phyloP scores from a whole-genome alignment of 2,888 invertebrate species.

The Limenitis arthemis region DNA sequence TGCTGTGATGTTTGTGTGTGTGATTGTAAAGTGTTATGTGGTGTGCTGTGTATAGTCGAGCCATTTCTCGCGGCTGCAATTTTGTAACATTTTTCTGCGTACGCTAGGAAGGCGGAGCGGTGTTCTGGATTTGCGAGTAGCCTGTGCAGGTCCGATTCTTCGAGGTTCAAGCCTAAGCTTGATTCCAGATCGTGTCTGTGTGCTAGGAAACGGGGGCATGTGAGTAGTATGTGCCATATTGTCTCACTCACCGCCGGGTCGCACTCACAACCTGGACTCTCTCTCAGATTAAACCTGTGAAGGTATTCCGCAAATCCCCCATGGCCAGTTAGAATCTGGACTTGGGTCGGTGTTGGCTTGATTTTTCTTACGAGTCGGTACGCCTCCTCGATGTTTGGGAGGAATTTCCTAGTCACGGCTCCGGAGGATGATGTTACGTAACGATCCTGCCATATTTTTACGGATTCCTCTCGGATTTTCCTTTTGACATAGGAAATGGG shows the following conservation, averaged over 20 bases:
- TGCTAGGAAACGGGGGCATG: background rate
- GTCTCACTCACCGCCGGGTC: background rate
- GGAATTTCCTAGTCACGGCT: slow-evolving; percentile 1
- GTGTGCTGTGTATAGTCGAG: too few relatives aligned
- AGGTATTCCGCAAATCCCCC: slow-evolving; percentile 9
- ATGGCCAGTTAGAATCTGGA: slow-evolving; percentile 10
- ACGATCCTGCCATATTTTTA: slow-evolving; percentile 7
- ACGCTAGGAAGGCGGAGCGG: too few relatives aligned
- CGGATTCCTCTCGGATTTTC: slow-evolving; percentile 10
- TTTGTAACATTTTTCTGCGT: too few relatives aligned
- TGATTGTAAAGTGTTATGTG: too few relatives aligned
- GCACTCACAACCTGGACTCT: slow-evolving; percentile 4
- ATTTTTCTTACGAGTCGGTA: background rate
- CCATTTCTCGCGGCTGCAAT: too few relatives aligned
- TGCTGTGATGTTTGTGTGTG: too few relatives aligned
- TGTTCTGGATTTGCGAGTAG: too few relatives aligned
- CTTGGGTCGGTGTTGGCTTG: background rate
- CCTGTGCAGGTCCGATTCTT: too few relatives aligned
- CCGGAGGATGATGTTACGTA: slow-evolving; percentile 6
- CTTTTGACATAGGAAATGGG: slow-evolving; percentile 8
- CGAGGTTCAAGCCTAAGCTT: too few relatives aligned
- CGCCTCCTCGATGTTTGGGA: background rate
- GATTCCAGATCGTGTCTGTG: background rate
- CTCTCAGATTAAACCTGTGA: background rate
- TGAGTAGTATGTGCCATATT: slow-evolving; percentile 1